These are phyloP conservation scores for Odontophorus gujanensis DNA, from an alignment of 2,113 vertebrate species.

Conservation along the genomic window DNA sequence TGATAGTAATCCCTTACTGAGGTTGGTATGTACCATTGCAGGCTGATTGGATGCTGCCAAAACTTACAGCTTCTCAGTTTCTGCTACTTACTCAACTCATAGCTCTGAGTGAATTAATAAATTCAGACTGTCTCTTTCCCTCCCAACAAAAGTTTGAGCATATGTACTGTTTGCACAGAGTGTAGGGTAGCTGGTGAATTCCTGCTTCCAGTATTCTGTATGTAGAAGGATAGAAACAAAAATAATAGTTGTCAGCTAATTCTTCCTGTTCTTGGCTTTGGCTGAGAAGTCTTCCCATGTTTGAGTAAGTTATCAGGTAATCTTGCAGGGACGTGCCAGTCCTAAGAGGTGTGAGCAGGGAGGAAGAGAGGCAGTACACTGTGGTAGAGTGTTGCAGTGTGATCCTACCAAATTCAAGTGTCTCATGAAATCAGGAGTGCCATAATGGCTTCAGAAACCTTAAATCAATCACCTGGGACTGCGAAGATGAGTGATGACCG, in stretches of 20 bases:
- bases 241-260: background rate
- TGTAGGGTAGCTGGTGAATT: background rate
- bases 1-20: background rate
- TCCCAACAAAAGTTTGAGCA: background rate
- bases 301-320: background rate
- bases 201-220: background rate
- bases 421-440: background rate
- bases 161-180: background rate
- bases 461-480: background rate
- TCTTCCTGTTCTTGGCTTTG: background rate
- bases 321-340: background rate
- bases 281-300: background rate
- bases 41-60: background rate
- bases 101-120: background rate
- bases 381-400: background rate
- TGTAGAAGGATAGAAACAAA: background rate
- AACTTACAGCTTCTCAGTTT: background rate
- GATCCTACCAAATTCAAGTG: background rate
- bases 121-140: background rate
- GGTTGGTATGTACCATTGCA: background rate
- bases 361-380: rapidly evolving
- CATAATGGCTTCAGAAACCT: background rate
- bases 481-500: background rate
- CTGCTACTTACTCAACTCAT: background rate
- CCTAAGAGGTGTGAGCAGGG: background rate